These are phyloP conservation scores for Borostomias antarcticus DNA, from an alignment of 2,797 vertebrate species.

Conservation along the genomic window DNA sequence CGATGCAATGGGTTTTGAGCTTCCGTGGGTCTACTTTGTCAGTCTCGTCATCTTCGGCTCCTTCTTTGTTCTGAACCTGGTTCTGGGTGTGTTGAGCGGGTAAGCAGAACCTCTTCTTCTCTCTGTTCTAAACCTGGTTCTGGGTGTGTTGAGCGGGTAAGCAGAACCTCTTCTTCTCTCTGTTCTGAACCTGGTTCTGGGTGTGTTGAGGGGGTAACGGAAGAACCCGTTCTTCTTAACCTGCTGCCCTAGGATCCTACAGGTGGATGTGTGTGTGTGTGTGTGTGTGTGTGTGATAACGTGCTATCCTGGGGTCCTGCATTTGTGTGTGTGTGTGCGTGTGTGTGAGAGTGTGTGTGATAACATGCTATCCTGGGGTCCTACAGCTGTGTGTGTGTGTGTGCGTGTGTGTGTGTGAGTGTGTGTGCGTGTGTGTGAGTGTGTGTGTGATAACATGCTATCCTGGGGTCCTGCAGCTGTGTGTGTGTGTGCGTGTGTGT, in stretches of 20 bases:
- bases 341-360: not conserved
- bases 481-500: conserved; percentile 27
- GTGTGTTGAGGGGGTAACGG: no score
- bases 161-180: conserved; percentile 76
- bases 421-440: not conserved
- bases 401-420: not conserved
- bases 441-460: no score
- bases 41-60: conserved; percentile 99
- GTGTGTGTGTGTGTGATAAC: not conserved
- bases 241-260: no score
- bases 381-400: not conserved
- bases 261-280: no score
- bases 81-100: conserved; percentile 99
- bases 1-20: conserved; percentile 99
- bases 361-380: no score
- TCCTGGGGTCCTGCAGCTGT: not conserved
- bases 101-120: conserved; percentile 90
- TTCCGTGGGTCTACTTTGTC: conserved; percentile 99
- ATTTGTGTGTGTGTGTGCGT: not conserved
- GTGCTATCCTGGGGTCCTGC: conserved; percentile 11
- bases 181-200: no score
- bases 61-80: conserved; percentile 99
- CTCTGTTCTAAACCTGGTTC: not conserved
- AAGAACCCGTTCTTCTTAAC: conserved; percentile 81
- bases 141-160: no score